Base-by-base conservation (phyloP, 2,888 invertebrate species). In the Hyposoter didymator region DNA sequence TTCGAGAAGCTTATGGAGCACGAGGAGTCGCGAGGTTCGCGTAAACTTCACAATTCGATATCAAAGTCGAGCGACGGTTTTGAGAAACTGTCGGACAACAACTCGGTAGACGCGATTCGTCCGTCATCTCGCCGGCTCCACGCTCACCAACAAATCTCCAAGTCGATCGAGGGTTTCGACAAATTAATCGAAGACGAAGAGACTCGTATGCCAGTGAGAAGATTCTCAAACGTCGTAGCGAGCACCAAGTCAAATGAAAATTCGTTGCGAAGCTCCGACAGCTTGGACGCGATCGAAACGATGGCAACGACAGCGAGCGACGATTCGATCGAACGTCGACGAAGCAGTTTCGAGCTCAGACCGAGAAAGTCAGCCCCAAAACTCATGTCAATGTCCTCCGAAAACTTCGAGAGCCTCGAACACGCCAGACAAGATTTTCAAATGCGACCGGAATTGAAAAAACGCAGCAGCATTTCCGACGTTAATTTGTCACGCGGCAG, bases 381-480 rank as follows among this genome's bases (percentile, higher is more conserved):
- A 82, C 73, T 89, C 45, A 91, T 92, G 66, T 94, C 93, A 4
- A 94, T 93, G 83, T 94, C 94, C 0, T 92, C 93, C 43, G 94
- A 94, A 74, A 93, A 89, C 81, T 93, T 94, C 80, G 92, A 92
- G 2, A 47, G 87, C 0, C 84, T 91, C 14, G 90, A 91, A 17
- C 82, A 76, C 86, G 69, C 74, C 1, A 47, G 75, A 1, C 78
- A 74, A 10, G 85, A 83, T 32, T 76, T 85, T 22, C 80, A 73
- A 8, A 39, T 80, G 17, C 80, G 85, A 3, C 66, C 59, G 2
- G 92, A 92, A 12, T 47, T 91, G 17, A 89, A 90, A 49, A 93
- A 93, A 75, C 86, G 92, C 39, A 91, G 91, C 85, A 93, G 93
- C 82, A 73, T 90, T 0, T 92, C 93, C 0, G 94, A 94, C 10